phyloP scores from a whole-genome alignment of 2,888 invertebrate species.

The Teleiodes luculella region DNA sequence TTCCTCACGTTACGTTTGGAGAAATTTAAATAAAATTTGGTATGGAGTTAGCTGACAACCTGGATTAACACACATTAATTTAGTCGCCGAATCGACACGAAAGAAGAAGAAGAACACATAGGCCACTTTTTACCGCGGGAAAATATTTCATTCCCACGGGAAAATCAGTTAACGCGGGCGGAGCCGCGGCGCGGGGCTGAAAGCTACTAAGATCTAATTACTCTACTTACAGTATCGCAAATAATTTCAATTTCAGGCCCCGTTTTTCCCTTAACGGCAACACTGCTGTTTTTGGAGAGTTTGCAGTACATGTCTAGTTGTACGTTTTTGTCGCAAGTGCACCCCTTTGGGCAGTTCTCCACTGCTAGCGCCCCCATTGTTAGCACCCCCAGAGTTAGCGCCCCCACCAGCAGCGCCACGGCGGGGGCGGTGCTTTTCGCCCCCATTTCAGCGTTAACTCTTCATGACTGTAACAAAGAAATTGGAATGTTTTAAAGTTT shows the following conservation, averaged over 20 bases:
- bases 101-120: too few relatives aligned
- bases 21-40: too few relatives aligned
- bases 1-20: too few relatives aligned
- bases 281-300: neutral
- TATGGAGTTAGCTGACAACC: too few relatives aligned
- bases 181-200: too few relatives aligned
- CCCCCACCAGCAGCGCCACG: neutral
- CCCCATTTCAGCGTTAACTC: slow-evolving; percentile 9
- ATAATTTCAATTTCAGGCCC: neutral
- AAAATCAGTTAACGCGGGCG: too few relatives aligned
- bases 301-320: neutral
- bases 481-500: neutral
- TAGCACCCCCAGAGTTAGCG: neutral
- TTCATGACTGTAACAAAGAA: neutral
- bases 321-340: neutral
- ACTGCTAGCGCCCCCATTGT: neutral
- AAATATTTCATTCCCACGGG: too few relatives aligned
- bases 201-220: too few relatives aligned
- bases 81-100: too few relatives aligned
- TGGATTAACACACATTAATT: too few relatives aligned
- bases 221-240: neutral
- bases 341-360: neutral
- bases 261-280: neutral
- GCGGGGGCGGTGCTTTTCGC: neutral
- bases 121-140: too few relatives aligned